phyloP scores from a whole-genome alignment of 1,140 invertebrate species.

The Dreissena rostriformis region DNA sequence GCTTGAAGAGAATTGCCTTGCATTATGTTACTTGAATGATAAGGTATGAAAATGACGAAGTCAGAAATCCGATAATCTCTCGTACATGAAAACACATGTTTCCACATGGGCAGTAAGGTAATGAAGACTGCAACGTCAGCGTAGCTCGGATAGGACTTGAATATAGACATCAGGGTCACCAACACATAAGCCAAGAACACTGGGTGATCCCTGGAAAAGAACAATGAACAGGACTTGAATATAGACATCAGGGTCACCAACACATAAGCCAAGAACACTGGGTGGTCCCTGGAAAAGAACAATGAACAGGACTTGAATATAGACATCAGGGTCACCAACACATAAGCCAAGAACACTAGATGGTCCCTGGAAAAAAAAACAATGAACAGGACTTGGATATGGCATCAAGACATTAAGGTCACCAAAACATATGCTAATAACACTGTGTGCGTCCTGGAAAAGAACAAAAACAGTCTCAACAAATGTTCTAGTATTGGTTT shows the following conservation, averaged over 20 bases:
- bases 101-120: conserved; percentile 94
- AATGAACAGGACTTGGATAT: no score
- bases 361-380: no score
- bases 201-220: conserved; percentile 89
- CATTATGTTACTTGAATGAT: no score
- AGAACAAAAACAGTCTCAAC: no score
- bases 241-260: conserved; percentile 93
- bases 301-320: conserved; percentile 99
- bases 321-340: conserved; percentile 91
- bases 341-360: conserved; percentile 93
- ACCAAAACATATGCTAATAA: no score
- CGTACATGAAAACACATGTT: conserved; percentile 92
- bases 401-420: no score
- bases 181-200: conserved; percentile 92
- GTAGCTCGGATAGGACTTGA: conserved; percentile 98
- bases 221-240: conserved; percentile 98
- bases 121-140: conserved; percentile 97
- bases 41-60: no score
- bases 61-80: no score
- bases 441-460: no score
- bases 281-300: conserved; percentile 86
- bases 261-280: conserved; percentile 92
- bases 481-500: no score
- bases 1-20: no score
- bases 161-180: conserved; percentile 93